Evolutionary conservation across 2,797 vertebrate genomes (phyloP).

Genomic region (Anabacerthia variegaticeps): DNA sequence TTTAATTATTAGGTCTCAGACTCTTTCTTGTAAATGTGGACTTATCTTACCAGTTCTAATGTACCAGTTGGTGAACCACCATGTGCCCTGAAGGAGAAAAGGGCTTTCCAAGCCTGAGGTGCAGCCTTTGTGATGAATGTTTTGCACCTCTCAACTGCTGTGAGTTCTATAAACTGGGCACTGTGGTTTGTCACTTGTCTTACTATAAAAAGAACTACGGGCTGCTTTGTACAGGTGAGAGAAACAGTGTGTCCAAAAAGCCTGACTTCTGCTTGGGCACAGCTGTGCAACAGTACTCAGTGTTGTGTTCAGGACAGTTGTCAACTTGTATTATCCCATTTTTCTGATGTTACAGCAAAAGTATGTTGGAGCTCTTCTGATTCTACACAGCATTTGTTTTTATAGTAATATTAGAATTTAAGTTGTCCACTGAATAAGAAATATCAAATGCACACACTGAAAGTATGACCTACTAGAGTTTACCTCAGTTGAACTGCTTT

Average conservation of each 20-base stretch:
- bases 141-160: background rate
- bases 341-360: background rate
- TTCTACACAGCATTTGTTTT: background rate
- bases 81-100: background rate
- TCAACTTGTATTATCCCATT: background rate
- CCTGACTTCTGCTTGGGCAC: background rate
- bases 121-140: background rate
- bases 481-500: background rate
- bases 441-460: background rate
- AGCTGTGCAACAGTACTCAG: background rate
- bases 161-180: background rate
- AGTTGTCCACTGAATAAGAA: background rate
- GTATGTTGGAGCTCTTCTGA: background rate
- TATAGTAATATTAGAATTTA: background rate
- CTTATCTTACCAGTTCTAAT: background rate
- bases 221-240: background rate
- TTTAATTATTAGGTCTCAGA: background rate
- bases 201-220: background rate
- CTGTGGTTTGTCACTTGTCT: background rate
- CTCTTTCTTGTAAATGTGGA: too few relatives aligned
- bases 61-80: background rate
- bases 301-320: background rate
- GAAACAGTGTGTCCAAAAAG: background rate
- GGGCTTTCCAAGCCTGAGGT: background rate
- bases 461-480: background rate